Evolutionary conservation across 2,797 vertebrate species (phyloP).

Genomic region (Vireo griseus): DNA sequence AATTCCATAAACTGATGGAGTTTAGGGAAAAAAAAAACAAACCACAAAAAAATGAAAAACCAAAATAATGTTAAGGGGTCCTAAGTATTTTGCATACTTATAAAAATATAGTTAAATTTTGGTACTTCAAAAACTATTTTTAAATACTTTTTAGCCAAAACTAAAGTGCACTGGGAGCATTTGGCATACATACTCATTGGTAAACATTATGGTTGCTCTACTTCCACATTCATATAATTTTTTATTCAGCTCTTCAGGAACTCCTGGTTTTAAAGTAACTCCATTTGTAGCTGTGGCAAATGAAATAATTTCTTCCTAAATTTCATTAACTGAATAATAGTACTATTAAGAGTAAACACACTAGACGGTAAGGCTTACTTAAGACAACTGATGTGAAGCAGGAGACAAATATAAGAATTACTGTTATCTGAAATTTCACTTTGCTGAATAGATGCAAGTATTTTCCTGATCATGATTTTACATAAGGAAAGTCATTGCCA

Average conservation of each 20-base stretch:
- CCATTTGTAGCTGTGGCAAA: neutral
- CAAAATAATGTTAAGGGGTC: neutral
- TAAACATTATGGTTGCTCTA: neutral
- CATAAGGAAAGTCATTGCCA: neutral
- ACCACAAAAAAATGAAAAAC: accelerated
- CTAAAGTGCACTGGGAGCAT: neutral
- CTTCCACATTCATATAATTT: neutral
- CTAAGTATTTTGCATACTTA: neutral
- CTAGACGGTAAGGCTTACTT: neutral
- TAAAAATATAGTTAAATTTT: neutral
- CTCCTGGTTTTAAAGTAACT: neutral
- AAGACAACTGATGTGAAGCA: neutral
- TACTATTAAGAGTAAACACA: neutral
- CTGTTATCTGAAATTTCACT: neutral
- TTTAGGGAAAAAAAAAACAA: accelerated
- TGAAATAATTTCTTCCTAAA: neutral
- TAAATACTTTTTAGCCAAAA: neutral
- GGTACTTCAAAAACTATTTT: neutral
- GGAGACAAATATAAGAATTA: neutral
- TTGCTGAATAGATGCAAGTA: neutral
- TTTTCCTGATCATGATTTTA: neutral
- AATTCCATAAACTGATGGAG: neutral
- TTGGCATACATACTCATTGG: accelerated
- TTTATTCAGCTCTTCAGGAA: neutral
- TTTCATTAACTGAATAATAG: neutral